Evolutionary conservation across 1,140 invertebrate species (phyloP).

Genomic region (Pseudoatta argentina): DNA sequence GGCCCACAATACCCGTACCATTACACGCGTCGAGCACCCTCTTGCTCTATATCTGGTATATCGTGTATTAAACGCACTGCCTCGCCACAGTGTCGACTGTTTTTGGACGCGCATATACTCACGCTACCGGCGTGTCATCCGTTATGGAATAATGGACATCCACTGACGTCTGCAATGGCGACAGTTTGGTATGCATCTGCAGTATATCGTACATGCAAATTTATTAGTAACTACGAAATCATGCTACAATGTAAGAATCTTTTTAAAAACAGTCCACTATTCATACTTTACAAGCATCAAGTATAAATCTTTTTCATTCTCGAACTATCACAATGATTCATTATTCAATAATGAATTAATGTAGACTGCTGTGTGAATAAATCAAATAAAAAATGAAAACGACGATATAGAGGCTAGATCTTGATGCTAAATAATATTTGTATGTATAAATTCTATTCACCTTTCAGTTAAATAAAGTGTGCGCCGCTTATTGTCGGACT

Average conservation of each 20-base stretch:
- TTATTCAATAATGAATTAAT: no score
- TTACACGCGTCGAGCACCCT: conserved; percentile 63
- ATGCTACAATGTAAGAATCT: not conserved
- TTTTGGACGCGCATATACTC: conserved; percentile 63
- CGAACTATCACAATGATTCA: no score
- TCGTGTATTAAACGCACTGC: conserved; percentile 66
- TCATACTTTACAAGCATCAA: not conserved
- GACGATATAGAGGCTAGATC: no score
- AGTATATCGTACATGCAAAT: conserved; percentile 20
- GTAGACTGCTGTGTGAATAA: no score
- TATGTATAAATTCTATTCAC: no score
- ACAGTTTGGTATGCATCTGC: conserved; percentile 47
- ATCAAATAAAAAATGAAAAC: no score
- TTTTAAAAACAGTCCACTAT: not conserved
- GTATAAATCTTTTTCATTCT: no score
- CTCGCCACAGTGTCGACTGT: conserved; percentile 64
- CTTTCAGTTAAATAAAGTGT: no score
- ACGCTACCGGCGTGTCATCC: conserved; percentile 57
- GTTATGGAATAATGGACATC: conserved; percentile 71
- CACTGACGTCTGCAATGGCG: conserved; percentile 50
- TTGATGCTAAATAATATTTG: no score
- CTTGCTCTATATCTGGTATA: conserved; percentile 47
- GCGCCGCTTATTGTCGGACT: no score
- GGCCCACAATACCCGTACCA: conserved; percentile 72
- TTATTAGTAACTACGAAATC: conserved; percentile 23